Evolutionary conservation across 2,797 vertebrate genomes (phyloP), one percentile per base, ranked within the genome.

Genomic region (Danio aesculapii): DNA sequence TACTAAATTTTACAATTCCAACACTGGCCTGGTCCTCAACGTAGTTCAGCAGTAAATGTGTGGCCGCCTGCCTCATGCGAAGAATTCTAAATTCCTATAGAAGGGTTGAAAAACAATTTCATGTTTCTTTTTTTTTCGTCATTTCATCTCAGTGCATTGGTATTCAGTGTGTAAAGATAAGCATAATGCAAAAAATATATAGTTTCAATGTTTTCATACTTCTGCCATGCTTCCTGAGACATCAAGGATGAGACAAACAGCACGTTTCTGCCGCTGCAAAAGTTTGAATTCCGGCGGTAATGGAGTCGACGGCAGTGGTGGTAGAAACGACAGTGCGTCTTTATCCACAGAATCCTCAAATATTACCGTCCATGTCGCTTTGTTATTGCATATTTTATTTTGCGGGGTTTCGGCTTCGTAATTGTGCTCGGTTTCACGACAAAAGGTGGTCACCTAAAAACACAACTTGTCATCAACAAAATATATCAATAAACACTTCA

Each of bases 181-280:
- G 30, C 30, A 30, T 1, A 30, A 30, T 30, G 30, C 30, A 30
- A 30, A 1, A 30, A 1, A 30, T 30, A 30, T 30, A 30, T 30
- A 30, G 1, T 6, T 52, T 50, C 17, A 1, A 6, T 30, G 49
- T 59, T 8, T 49, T 0, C 82, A 43, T 83, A 0, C 67, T 6
- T 0, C 6, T 1, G 30, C 30, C 92, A 94, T 93, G 81, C 88
- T 93, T 55, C 79, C 87, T 41, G 93, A 94, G n/a, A 92, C 84
- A 85, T 94, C 91, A 47, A 94, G 86, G 47, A 93, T 87, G 67
- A 94, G 88, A 79, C 91, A 93, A 61, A 93, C 70, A 12, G 90
- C 87, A 73, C 85, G 90, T 62, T 83, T 17, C 0, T 73, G 77
- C 50, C 82, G 71, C 55, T 93, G 90, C 5, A 92, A 8, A 5